A percentile compares a stretch with the other conserved stretches of the same genome.
Evolutionary conservation across 2,797 vertebrate species (phyloP).

Genomic region (Acomys russatus): DNA sequence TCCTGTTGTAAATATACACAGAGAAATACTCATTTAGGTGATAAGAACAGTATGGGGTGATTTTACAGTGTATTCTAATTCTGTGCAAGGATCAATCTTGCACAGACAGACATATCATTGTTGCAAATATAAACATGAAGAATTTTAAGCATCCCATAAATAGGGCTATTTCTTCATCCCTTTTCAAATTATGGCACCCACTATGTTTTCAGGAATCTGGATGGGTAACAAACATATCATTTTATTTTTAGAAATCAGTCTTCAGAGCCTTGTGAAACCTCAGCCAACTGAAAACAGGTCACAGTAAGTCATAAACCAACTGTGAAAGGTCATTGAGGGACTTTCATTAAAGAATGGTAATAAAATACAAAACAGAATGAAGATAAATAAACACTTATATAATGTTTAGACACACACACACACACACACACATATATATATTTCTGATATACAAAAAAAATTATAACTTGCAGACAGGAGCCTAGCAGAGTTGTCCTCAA

Average conservation of each 20-base stretch:
- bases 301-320: neutral
- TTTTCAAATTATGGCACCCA: neutral
- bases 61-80: neutral
- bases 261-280: neutral
- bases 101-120: neutral
- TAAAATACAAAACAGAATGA: neutral
- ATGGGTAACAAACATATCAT: neutral
- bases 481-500: too few species aligned
- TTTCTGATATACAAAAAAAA: neutral
- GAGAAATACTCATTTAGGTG: too few species aligned
- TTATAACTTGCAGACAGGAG: too few species aligned
- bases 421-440: too few species aligned
- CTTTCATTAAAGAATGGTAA: neutral
- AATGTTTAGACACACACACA: neutral
- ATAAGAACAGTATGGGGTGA: neutral
- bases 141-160: neutral
- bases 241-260: conserved; percentile 2
- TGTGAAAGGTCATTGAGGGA: neutral
- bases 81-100: neutral
- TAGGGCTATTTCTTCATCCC: neutral
- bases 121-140: neutral
- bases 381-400: neutral
- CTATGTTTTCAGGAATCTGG: neutral
- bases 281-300: neutral
- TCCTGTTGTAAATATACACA: neutral